These are phyloP conservation scores for Falcaria lacertinaria DNA, from an alignment of 2,888 invertebrate genomes.

Conservation along the genomic window DNA sequence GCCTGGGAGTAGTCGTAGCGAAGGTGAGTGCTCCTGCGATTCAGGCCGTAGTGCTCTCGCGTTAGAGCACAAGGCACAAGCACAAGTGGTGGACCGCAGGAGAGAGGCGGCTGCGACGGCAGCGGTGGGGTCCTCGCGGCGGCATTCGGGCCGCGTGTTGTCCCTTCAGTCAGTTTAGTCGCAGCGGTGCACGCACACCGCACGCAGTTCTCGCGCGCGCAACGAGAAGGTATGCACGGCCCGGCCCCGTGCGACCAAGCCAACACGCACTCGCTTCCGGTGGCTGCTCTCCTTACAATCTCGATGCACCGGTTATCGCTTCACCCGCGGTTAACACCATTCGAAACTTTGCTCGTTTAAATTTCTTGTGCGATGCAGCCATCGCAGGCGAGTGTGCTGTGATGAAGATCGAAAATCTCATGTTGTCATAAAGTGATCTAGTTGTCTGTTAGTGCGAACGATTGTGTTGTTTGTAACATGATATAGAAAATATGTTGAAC, in stretches of 20 bases:
- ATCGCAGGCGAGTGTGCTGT: constrained; percentile 29
- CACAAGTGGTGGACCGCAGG: constrained; percentile 60
- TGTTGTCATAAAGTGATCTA: constrained; percentile 11
- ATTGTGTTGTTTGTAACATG: constrained; percentile 19
- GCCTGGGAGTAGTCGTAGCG: constrained; percentile 43
- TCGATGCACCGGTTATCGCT: constrained; percentile 19
- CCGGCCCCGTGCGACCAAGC: constrained; percentile 27
- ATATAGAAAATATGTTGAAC: constrained; percentile 51
- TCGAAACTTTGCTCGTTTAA: constrained; percentile 13
- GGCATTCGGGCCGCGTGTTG: constrained; percentile 47
- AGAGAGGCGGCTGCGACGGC: constrained; percentile 54
- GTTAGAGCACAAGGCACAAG: constrained; percentile 44
- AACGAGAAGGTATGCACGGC: constrained; percentile 71
- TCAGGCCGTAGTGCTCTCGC: constrained; percentile 66
- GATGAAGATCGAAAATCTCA: constrained; percentile 14
- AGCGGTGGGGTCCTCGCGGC: constrained; percentile 68
- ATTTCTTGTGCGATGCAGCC: constrained; percentile 28
- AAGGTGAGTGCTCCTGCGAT: constrained; percentile 73
- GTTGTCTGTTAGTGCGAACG: constrained; percentile 10
- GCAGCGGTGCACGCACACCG: constrained; percentile 79
- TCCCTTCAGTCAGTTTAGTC: constrained; percentile 67
- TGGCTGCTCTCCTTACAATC: constrained; percentile 57
- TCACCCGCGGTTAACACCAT: constrained; percentile 18
- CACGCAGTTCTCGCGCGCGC: constrained; percentile 79
- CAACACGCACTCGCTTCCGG: constrained; percentile 66